Conservation (phyloP, 2,113 vertebrate species). For the Tachysurus vachellii region DNA sequence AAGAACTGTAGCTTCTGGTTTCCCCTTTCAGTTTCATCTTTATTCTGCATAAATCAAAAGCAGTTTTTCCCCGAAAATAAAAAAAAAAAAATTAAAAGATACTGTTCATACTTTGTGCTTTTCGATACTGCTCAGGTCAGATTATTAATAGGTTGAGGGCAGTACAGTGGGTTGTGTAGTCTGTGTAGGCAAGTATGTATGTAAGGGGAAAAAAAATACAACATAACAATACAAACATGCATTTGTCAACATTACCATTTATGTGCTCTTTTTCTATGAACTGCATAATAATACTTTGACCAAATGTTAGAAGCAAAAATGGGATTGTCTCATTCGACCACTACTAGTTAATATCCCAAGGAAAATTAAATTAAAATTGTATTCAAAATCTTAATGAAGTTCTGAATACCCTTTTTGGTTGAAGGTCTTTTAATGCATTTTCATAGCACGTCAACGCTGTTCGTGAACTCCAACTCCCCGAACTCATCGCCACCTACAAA, state of each 20-base stretch:
- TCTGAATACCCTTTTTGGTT: neutral
- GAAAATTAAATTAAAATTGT: neutral
- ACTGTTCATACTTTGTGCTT: neutral
- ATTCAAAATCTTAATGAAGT: neutral
- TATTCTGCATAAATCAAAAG: neutral
- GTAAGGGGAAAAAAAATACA: neutral
- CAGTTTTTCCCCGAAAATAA: neutral
- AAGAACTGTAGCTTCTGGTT: constrained; percentile 4
- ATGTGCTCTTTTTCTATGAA: neutral
- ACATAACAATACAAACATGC: no score
- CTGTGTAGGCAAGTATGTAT: neutral
- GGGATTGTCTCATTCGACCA: neutral
- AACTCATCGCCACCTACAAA: no score
- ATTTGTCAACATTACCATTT: neutral
- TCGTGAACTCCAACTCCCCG: no score
- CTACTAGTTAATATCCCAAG: neutral
- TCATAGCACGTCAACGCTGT: neutral
- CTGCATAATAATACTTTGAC: neutral
- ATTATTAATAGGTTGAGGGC: neutral
- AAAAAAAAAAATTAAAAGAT: neutral
- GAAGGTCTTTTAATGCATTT: neutral
- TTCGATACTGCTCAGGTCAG: neutral
- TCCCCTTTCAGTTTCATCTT: neutral
- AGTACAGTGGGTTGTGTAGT: neutral
- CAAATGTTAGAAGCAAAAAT: neutral